A percentile compares a stretch with the other conserved stretches of the same genome.
These are phyloP conservation scores for Vanacampus margaritifer DNA, from an alignment of 2,113 vertebrate species.

Conservation along the genomic window DNA sequence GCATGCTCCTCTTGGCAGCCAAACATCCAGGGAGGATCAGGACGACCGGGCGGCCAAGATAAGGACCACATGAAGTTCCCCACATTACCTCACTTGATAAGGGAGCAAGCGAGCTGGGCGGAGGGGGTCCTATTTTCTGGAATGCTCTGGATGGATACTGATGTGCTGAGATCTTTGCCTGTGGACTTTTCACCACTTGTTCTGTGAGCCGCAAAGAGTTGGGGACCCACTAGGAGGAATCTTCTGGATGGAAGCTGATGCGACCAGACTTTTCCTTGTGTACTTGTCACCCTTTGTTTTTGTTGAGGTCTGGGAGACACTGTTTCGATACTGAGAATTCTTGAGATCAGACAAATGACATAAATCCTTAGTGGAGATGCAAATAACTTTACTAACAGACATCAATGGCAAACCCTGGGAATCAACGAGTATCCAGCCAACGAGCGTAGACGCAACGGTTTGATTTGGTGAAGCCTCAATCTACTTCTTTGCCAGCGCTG, in stretches of 20 bases:
- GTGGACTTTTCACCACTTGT: background rate
- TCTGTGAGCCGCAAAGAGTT: background rate
- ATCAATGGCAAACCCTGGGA: background rate
- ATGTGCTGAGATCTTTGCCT: conserved; percentile 12
- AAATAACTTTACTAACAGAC: no score
- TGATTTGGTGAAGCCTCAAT: background rate
- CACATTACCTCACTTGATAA: conserved; percentile 76
- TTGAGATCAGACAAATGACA: background rate
- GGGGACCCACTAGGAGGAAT: background rate
- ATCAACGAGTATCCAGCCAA: conserved; percentile 12
- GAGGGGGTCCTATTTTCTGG: conserved; percentile 20
- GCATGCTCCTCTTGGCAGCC: conserved; percentile 66
- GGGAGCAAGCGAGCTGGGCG: conserved; percentile 45
- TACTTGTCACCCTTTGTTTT: background rate
- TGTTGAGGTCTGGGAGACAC: background rate
- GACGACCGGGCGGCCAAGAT: conserved; percentile 62
- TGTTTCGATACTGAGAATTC: background rate
- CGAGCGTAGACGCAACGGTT: conserved; percentile 10
- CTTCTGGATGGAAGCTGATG: background rate
- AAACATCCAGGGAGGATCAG: conserved; percentile 59
- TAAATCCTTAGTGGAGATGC: background rate
- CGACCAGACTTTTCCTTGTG: background rate
- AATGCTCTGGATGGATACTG: conserved; percentile 17
- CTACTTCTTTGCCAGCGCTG: background rate
- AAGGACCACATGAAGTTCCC: conserved; percentile 70